phyloP scores from a whole-genome alignment of 2,113 vertebrate genomes.

The Pelecanus crispus region DNA sequence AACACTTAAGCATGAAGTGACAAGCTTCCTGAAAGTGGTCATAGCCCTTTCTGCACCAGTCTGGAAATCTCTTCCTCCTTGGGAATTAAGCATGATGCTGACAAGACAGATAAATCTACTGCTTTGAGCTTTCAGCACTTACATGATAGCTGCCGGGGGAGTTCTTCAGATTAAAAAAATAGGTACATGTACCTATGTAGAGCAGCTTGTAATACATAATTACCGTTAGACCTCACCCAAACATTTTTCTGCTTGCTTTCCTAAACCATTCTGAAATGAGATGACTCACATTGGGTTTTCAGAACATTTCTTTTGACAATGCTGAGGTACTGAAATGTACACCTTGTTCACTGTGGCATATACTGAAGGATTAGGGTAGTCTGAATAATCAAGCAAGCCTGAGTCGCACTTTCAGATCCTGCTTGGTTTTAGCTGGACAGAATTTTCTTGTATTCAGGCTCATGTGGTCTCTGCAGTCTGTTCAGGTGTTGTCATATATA shows the following conservation, averaged over 20 bases:
- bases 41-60: neutral
- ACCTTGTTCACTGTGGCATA: neutral
- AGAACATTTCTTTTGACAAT: neutral
- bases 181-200: neutral
- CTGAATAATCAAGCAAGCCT: neutral
- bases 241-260: neutral
- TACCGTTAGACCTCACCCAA: constrained; percentile 9
- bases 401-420: neutral
- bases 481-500: neutral
- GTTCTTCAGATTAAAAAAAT: neutral
- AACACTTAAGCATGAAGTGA: neutral
- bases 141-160: neutral
- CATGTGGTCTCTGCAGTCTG: neutral
- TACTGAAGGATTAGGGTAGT: neutral
- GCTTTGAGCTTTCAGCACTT: neutral
- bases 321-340: neutral
- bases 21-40: neutral
- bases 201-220: constrained; percentile 2
- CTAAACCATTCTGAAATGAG: neutral
- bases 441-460: neutral
- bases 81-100: neutral
- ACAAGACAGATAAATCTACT: neutral
- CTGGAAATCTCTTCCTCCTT: neutral
- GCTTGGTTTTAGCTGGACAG: neutral
- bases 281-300: neutral